Evolutionary conservation across 2,888 invertebrate genomes (phyloP).

Genomic region (Standfussiana lucernea): DNA sequence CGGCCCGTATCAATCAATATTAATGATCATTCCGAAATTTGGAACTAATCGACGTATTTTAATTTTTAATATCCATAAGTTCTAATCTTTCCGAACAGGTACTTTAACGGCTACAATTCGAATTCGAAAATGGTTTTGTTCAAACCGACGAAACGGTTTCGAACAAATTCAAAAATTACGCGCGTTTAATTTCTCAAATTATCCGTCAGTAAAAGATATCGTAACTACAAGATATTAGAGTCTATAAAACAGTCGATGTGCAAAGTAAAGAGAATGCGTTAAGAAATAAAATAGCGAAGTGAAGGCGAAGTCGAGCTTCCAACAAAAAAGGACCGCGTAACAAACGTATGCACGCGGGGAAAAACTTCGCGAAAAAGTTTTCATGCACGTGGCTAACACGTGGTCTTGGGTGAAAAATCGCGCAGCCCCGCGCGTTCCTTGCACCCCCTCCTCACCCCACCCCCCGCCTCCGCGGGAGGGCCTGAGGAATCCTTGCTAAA

Average conservation of each 20-base stretch:
- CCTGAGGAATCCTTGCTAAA: constrained; percentile 77
- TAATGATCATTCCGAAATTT: constrained; percentile 87
- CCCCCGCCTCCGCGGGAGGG: constrained; percentile 58
- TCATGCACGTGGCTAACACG: constrained; percentile 87
- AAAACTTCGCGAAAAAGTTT: constrained; percentile 85
- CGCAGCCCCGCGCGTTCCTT: constrained; percentile 83
- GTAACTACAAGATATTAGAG: constrained; percentile 57
- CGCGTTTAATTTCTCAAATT: constrained; percentile 61
- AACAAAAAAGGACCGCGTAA: constrained; percentile 66
- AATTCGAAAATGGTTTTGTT: constrained; percentile 72
- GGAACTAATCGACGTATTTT: constrained; percentile 87
- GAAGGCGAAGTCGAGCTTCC: constrained; percentile 40
- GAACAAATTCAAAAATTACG: constrained; percentile 71
- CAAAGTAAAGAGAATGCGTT: constrained; percentile 62
- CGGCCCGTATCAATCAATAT: constrained; percentile 88
- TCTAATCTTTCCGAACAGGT: constrained; percentile 76
- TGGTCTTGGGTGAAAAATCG: constrained; percentile 89
- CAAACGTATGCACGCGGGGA: constrained; percentile 68
- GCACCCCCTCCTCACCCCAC: constrained; percentile 72
- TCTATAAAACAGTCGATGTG: constrained; percentile 53
- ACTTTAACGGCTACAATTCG: constrained; percentile 76
- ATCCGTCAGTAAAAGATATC: constrained; percentile 63
- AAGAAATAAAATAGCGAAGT: constrained; percentile 59
- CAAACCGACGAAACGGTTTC: constrained; percentile 72
- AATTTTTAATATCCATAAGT: constrained; percentile 86